Base-by-base conservation (phyloP, 92 coral and sea anemone species). In the Zoanthus gigantus region DNA sequence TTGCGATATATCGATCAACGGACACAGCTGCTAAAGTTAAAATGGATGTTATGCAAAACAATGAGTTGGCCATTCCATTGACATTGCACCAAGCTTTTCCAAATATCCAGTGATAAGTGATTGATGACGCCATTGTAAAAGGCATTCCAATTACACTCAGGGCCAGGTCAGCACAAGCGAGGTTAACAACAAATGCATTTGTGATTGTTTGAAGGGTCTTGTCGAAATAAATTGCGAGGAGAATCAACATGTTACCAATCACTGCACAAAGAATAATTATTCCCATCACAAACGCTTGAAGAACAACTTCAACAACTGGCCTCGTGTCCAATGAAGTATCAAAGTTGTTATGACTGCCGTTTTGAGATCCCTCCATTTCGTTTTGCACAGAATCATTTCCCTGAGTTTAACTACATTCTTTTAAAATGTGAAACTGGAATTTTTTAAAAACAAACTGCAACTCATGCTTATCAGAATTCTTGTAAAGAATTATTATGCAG, bases 31-130 rank as follows among this genome's bases (percentile, higher is more conserved):
- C 93, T 6, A 96, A 72, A 17, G 99, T 95, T 77, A 95, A 89
- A 56, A 96, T 95, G 5, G 98, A 96, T 10, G 99, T 96, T 18
- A 95, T 92, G 82, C 96, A 93, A 83, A 95, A 96, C 79, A 96
- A 88, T 60, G 96, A 86, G 83, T 90, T 91, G 1, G 93, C 94
- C 92, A 95, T 93, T 5, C 99, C 99, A 74, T 96, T 90, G 42
- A 93, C 90, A 63, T 92, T 83, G 66, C 99, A 96, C 98, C 98
- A 92, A 16, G 86, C 82, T 14, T 69, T 89, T 32, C 95, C 95
- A 57, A 95, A 95, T 31, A 95, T 89, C 98, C 98, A 96, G 8
- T 89, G 90, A 30, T 93, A 92, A 3, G 98, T 96, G 29, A 95
- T 74, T 30, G 99, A 96, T 12, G 99, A 93, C 9, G 92, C 93